Percentiles rank a stretch among this genome's conserved stretches.
Evolutionary conservation across 2,888 invertebrate species (phyloP).

Genomic region (Ichneumoninae sp.): DNA sequence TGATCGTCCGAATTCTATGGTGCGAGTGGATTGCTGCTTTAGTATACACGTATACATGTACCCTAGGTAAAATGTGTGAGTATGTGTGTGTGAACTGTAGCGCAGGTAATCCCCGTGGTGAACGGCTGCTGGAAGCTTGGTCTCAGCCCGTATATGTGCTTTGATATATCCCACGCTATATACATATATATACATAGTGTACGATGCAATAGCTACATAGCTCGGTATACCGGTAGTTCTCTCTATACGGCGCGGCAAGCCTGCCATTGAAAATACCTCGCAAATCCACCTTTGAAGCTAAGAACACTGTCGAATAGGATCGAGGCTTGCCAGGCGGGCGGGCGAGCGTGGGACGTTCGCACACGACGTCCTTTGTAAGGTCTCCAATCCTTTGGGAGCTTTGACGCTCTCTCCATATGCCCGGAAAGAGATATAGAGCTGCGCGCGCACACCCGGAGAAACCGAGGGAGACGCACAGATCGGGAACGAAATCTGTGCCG

Average conservation of each 20-base stretch:
- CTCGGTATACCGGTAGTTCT: conserved; percentile 33
- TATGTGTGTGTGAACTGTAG: conserved; percentile 51
- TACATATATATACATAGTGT: neutral
- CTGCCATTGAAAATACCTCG: conserved; percentile 66
- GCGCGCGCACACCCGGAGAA: neutral
- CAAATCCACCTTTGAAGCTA: conserved; percentile 69
- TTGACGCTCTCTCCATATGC: conserved; percentile 61
- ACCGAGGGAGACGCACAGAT: neutral
- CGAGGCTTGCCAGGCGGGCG: conserved; percentile 47
- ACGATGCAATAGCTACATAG: conserved; percentile 20
- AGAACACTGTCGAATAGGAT: conserved; percentile 66
- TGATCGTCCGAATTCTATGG: conserved; percentile 40
- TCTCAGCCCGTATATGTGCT: conserved; percentile 31
- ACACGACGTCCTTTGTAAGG: conserved; percentile 62
- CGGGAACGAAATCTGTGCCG: conserved; percentile 29
- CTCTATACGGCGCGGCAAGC: conserved; percentile 42
- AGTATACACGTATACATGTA: neutral
- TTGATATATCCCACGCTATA: conserved; percentile 53
- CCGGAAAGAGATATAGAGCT: conserved; percentile 19
- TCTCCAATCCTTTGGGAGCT: conserved; percentile 64
- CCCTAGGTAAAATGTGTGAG: neutral
- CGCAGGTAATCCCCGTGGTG: conserved; percentile 51
- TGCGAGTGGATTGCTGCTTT: conserved; percentile 30
- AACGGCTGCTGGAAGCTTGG: conserved; percentile 19
- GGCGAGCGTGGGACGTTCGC: conserved; percentile 35